A percentile compares a stretch with the other conserved stretches of the same genome.
Conservation (phyloP, 2,888 invertebrate genomes). For the Argyresthia albistria region DNA sequence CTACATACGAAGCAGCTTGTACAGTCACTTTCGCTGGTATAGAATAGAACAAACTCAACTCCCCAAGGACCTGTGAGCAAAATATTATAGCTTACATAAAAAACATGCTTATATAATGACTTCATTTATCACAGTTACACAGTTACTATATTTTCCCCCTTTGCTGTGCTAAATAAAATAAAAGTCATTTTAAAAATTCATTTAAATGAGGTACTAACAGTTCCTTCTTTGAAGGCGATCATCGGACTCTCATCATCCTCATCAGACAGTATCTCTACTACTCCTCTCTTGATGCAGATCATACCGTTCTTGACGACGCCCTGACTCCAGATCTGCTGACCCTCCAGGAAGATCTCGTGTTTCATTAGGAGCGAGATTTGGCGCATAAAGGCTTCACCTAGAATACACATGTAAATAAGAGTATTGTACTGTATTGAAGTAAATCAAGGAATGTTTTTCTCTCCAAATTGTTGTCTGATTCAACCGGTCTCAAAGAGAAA, state of each 20-base stretch:
- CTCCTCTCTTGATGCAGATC: constrained; percentile 57
- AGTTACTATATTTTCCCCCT: too few species aligned
- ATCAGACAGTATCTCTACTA: constrained; percentile 64
- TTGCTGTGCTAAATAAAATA: too few species aligned
- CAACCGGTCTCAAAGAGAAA: too few species aligned
- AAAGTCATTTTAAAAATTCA: too few species aligned
- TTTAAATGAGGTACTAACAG: constrained; percentile 32
- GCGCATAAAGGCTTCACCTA: constrained; percentile 56
- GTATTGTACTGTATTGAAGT: too few species aligned
- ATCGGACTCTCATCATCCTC: constrained; percentile 70
- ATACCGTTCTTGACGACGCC: constrained; percentile 56
- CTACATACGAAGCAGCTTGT: constrained; percentile 62
- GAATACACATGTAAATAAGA: neutral
- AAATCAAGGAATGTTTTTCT: too few species aligned
- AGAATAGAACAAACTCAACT: constrained; percentile 56
- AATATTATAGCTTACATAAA: too few species aligned
- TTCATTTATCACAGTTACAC: too few species aligned
- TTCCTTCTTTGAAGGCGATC: constrained; percentile 61
- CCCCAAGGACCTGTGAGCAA: constrained; percentile 46
- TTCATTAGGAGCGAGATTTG: constrained; percentile 52
- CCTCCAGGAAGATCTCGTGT: constrained; percentile 47
- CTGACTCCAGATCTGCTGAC: constrained; percentile 55
- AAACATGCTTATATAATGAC: too few species aligned
- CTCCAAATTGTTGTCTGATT: too few species aligned
- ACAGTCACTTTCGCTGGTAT: constrained; percentile 62